phyloP scores from a whole-genome alignment of 2,113 vertebrate species.

The Petaurus breviceps region DNA sequence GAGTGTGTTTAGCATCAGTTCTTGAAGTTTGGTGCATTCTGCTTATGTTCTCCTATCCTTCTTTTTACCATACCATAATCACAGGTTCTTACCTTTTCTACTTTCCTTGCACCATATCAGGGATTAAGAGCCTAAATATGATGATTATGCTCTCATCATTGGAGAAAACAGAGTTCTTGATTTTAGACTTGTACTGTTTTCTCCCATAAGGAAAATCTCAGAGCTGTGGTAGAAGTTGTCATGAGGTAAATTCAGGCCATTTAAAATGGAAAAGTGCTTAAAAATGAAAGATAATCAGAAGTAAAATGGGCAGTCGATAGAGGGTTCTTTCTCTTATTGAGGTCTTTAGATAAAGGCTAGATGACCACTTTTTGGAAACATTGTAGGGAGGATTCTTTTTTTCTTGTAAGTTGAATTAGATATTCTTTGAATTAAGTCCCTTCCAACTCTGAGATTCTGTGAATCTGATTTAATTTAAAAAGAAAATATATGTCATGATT shows the following conservation, averaged over 20 bases:
- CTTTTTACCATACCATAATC: too few species aligned
- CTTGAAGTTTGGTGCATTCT: too few species aligned
- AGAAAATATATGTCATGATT: not conserved
- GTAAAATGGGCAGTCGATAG: not conserved
- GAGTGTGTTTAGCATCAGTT: not conserved
- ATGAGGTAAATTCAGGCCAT: not conserved
- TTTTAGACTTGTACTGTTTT: too few species aligned
- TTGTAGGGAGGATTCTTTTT: not conserved
- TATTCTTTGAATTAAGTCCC: not conserved
- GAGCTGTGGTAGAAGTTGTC: not conserved
- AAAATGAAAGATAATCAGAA: not conserved
- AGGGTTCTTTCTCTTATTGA: not conserved
- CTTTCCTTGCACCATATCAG: not conserved
- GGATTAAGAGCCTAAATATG: not conserved
- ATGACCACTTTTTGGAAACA: not conserved
- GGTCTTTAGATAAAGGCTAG: not conserved
- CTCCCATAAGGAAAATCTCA: not conserved
- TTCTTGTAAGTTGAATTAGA: not conserved
- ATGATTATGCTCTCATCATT: not conserved
- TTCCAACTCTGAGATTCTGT: not conserved
- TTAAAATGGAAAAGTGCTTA: not conserved
- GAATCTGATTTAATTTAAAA: not conserved
- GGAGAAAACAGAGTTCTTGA: not conserved
- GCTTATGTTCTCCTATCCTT: too few species aligned
- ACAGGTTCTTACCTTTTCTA: too few species aligned